These are phyloP conservation scores for Xyrichtys novacula DNA, from an alignment of 2,797 vertebrate genomes.

Conservation along the genomic window DNA sequence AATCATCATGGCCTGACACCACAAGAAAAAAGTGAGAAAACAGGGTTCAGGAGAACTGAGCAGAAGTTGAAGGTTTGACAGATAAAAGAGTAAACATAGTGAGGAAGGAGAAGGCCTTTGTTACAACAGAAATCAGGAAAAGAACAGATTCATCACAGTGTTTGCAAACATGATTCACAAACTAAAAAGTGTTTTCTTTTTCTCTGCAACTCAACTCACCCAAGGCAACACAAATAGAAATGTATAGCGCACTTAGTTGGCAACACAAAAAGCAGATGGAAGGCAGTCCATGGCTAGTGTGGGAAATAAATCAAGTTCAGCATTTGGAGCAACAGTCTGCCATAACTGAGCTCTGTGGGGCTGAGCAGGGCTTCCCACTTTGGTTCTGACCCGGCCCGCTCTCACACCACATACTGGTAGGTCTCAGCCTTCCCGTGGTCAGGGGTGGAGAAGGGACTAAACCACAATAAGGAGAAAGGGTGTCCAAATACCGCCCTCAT, in stretches of 20 bases:
- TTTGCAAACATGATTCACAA: conserved; percentile 59
- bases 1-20: background rate
- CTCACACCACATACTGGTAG: conserved; percentile 99
- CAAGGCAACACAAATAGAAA: conserved; percentile 87
- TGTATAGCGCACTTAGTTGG: conserved; percentile 42
- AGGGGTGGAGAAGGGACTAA: conserved; percentile 98
- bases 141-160: conserved; percentile 61
- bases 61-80: conserved; percentile 31
- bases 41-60: conserved; percentile 4
- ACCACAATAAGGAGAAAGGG: conserved; percentile 99
- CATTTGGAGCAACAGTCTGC: conserved; percentile 31
- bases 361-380: conserved; percentile 35
- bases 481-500: conserved; percentile 99
- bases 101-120: conserved; percentile 31
- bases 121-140: conserved; percentile 52
- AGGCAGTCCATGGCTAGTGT: conserved; percentile 58
- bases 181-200: conserved; percentile 68
- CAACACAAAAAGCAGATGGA: conserved; percentile 65
- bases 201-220: conserved; percentile 85
- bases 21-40: background rate
- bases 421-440: conserved; percentile 99
- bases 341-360: conserved; percentile 37
- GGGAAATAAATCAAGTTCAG: conserved; percentile 56
- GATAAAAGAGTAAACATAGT: conserved; percentile 35
- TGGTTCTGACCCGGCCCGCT: conserved; percentile 42